Base-by-base conservation (phyloP, 2,888 invertebrate genomes). In the Temnothorax ravouxi region DNA sequence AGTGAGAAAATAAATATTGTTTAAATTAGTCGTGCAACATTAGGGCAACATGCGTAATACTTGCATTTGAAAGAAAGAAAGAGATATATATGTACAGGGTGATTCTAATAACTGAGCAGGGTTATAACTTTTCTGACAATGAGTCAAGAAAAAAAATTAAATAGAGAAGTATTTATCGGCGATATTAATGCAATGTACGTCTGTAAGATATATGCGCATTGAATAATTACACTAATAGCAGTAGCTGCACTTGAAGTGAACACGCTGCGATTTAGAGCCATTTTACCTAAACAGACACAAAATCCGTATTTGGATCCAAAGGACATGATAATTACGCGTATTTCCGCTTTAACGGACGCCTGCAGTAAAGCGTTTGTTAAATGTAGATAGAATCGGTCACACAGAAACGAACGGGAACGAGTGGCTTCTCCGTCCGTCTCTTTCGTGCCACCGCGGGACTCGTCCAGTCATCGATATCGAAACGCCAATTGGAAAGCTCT, bases 401-500 rank as follows among this genome's bases (percentile, higher is more conserved):
- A 62, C 38, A 76, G 38, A 81, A 81, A 62, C 76, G 74, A 59
- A 50, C 21, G 25, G 38, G 79, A 79, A 76, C 62, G 62, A 62
- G 81, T 77, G 81, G 79, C 41, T 64, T 77, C 71, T 79, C 72
- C 34, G 44, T 34, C 71, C 47, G 34, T 79, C 79, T 80, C 72
- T 80, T 74, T 80, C 79, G 41, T 59, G 56, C 59, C 34, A 34
- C 18, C 38, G 21, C 59, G 47, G 59, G 59, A 79, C 38, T 79
- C 74, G 75, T 80, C 74, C 29, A 25, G 79, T 72, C 79, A 61
- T 86, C 75, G 77, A 80, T 86, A 66, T 80, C 47, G 83, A 77
- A 69, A 83, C 56, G 83, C 59, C 69, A 79, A 76, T 83, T 83
- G 61, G 83, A 83, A 83, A 79, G 83, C 67, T 80, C 61, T 62